Conservation (phyloP, 2,797 vertebrate species). For the Lycodopsis pacificus region DNA sequence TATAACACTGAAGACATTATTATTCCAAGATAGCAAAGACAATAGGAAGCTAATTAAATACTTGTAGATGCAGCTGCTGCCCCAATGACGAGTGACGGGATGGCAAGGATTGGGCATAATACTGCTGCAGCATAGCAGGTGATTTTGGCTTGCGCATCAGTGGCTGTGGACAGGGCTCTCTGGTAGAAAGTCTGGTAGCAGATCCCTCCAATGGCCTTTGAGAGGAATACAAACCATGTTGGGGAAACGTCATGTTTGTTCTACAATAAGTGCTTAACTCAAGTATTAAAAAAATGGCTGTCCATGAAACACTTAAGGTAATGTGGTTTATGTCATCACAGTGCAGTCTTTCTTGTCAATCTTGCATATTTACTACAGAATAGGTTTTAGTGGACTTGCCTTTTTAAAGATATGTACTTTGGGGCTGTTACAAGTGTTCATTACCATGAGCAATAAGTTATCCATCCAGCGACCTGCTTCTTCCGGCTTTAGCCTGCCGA, state of each 20-base stretch:
- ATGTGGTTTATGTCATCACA: neutral
- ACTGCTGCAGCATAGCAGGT: slow-evolving; percentile 55
- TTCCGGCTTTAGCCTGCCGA: slow-evolving; percentile 74
- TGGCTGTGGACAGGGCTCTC: slow-evolving; percentile 57
- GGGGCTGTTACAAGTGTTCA: neutral
- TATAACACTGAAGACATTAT: neutral
- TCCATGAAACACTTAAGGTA: neutral
- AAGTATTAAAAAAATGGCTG: neutral
- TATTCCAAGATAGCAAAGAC: neutral
- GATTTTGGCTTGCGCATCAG: slow-evolving; percentile 56
- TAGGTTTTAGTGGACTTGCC: neutral
- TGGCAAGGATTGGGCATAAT: slow-evolving; percentile 49
- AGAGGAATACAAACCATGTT: neutral
- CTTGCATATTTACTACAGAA: neutral
- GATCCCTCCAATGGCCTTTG: slow-evolving; percentile 54
- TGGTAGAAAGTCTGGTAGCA: slow-evolving; percentile 70
- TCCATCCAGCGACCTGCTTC: slow-evolving; percentile 82
- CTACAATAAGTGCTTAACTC: neutral
- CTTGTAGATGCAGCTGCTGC: slow-evolving; percentile 59
- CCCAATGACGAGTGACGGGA: slow-evolving; percentile 65
- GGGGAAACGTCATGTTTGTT: neutral
- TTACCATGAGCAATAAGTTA: slow-evolving; percentile 59
- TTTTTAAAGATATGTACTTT: neutral
- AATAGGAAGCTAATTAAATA: slow-evolving; percentile 18
- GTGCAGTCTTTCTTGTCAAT: neutral